Base-by-base conservation (phyloP, 92 coral and sea anemone species). In the Actinostola sp. region DNA sequence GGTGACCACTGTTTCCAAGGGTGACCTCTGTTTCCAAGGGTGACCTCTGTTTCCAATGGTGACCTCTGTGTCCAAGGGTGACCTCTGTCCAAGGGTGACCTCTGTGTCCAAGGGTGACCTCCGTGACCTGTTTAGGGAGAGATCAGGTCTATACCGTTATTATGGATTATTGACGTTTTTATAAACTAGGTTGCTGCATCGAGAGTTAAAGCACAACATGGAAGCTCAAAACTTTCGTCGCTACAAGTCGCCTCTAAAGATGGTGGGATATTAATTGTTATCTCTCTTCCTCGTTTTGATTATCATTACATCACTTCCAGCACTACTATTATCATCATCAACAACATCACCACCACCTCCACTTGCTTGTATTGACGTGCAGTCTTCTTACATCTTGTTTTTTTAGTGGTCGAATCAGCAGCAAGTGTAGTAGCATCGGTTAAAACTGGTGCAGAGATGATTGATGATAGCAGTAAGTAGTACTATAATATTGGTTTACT, bases 351-450 rank as follows among this genome's bases (percentile, higher is more conserved):
- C 16, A 60, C 76, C 3, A n/a, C 15, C n/a, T 33, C 19, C 19
- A 17, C 2, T 48, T 48, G 3, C 16, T 48, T n/a, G 13, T 48
- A 17, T 8, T 21, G 9, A 9, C n/a, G 54, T 48, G 20, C 9
- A 9, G 20, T 48, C n/a, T n/a, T n/a, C n/a, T n/a, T n/a, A n/a
- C n/a, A n/a, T n/a, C 20, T 56, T 78, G 15, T 5, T 43, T 43
- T 68, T 58, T 26, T 74, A 94, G 98, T 94, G 56, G 98, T 85
- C 13, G 98, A 91, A 70, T 90, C 94, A 2, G 91, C 98, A 11
- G 98, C 97, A 20, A 90, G 91, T 49, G 98, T 94, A 12, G 98
- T 94, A 20, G 98, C 98, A 56, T 94, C 98, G 41, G 97, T 97
- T 3, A 94, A 94, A 71, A 85, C 97, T 52, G 98, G 98, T 19